phyloP scores from a whole-genome alignment of 1,140 invertebrate species.

The Drosophila ficusphila region DNA sequence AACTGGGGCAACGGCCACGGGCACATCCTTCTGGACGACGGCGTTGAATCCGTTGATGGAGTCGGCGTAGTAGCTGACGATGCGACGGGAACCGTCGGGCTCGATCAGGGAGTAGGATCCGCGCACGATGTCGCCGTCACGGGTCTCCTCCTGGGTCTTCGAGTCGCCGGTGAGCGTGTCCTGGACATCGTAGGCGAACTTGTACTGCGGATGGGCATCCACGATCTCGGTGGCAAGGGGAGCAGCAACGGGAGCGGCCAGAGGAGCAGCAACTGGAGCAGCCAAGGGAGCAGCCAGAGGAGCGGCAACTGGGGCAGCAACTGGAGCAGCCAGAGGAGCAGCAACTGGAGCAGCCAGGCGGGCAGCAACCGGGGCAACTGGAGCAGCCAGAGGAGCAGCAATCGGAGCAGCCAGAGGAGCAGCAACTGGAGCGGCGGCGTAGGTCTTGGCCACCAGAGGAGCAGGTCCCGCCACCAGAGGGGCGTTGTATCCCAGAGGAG shows the following conservation, averaged over 20 bases:
- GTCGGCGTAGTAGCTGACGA: conserved; percentile 86
- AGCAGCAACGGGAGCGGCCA: conserved; percentile 64
- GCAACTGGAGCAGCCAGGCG: conserved; percentile 55
- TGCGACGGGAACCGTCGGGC: conserved; percentile 86
- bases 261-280: conserved; percentile 55
- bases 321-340: conserved; percentile 20
- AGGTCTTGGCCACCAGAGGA: conserved; percentile 49
- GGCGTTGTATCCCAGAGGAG: conserved; percentile 52
- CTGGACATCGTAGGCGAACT: conserved; percentile 85
- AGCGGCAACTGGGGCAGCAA: conserved; percentile 37
- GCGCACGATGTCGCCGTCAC: conserved; percentile 86
- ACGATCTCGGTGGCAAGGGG: conserved; percentile 71
- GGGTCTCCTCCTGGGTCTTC: conserved; percentile 86
- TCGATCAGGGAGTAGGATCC: conserved; percentile 86
- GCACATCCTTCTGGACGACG: conserved; percentile 86
- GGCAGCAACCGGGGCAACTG: conserved; percentile 38
- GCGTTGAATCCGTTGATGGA: conserved; percentile 86
- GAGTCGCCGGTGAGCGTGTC: conserved; percentile 86
- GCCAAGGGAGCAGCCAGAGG: conserved; percentile 48
- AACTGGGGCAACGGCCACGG: conserved; percentile 74
- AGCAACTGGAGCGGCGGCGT: conserved; percentile 59
- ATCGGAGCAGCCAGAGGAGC: conserved; percentile 22
- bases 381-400: conserved; percentile 44
- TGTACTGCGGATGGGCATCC: conserved; percentile 86
- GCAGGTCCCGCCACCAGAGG: conserved; percentile 42